Conservation (phyloP, 2,113 vertebrate genomes). For the Guaruba guarouba region DNA sequence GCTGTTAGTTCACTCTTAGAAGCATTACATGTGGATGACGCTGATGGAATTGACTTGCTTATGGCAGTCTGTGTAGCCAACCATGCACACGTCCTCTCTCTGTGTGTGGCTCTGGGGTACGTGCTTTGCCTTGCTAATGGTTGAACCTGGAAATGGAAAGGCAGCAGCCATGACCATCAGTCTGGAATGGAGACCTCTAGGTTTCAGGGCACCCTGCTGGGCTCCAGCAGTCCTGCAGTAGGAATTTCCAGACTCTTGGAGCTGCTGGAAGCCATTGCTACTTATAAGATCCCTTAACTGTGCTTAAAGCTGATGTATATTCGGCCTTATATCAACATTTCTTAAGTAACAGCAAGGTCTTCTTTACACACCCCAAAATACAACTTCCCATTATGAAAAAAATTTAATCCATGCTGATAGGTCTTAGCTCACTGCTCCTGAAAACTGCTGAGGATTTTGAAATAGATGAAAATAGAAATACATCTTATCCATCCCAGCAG, state of each 20-base stretch:
- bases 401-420: not conserved
- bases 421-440: not conserved
- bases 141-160: not conserved
- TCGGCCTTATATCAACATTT: not conserved
- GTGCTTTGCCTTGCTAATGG: not conserved
- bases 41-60: not conserved
- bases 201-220: not conserved
- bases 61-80: not conserved
- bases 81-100: accelerated
- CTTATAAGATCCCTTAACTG: not conserved
- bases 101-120: no score
- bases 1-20: not conserved
- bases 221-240: not conserved
- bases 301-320: not conserved
- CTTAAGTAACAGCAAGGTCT: not conserved
- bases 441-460: not conserved
- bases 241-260: not conserved
- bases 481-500: not conserved
- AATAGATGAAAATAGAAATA: not conserved
- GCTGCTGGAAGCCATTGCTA: not conserved
- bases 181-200: not conserved
- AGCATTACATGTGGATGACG: accelerated
- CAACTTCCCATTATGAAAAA: not conserved
- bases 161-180: accelerated
- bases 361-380: not conserved